A percentile compares a stretch with the other conserved stretches of the same genome.
phyloP scores from a whole-genome alignment of 1,140 invertebrate species.

The Conus ventricosus region DNA sequence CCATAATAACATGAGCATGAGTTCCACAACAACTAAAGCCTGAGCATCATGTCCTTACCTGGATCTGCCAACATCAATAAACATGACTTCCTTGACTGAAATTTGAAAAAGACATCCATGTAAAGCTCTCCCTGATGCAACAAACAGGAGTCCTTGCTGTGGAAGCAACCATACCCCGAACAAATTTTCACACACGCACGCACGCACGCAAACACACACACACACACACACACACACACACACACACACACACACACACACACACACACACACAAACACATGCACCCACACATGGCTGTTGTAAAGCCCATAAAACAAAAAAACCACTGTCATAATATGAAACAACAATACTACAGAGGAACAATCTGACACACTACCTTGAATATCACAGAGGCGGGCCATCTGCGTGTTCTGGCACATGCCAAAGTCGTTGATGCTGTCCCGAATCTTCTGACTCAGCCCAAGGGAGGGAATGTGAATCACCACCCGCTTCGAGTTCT shows the following conservation, averaged over 20 bases:
- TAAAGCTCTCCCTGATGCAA: no score
- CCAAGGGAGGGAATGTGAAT: conserved; percentile 75
- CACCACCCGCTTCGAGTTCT: conserved; percentile 66
- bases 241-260: neutral
- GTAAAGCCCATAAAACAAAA: neutral
- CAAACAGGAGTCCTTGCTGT: no score
- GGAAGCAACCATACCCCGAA: no score
- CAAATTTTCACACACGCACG: no score
- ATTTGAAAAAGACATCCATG: no score
- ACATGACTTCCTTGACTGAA: no score
- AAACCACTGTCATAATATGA: neutral
- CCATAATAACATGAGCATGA: no score
- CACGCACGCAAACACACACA: neutral
- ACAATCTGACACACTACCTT: conserved; percentile 54
- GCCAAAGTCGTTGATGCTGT: conserved; percentile 68
- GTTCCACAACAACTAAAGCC: no score
- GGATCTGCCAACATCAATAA: no score
- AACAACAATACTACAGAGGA: neutral
- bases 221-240: neutral
- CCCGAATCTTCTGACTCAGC: conserved; percentile 64
- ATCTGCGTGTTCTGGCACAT: conserved; percentile 74
- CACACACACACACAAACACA: neutral
- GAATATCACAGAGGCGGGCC: conserved; percentile 72
- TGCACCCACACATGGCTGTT: no score
- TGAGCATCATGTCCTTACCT: no score